phyloP scores from a whole-genome alignment of 1,140 invertebrate genomes.

The Grapholita molesta region DNA sequence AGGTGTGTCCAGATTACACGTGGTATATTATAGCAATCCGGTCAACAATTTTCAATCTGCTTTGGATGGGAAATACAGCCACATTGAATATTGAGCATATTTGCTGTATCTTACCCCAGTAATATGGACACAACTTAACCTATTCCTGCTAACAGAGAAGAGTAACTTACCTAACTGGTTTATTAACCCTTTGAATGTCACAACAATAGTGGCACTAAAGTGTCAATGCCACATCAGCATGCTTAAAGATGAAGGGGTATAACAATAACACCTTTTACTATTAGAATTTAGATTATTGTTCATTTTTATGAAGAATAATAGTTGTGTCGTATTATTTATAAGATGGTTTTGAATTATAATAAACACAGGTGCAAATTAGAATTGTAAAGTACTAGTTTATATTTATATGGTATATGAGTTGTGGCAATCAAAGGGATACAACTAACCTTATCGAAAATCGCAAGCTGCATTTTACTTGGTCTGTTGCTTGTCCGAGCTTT shows the following conservation, averaged over 20 bases:
- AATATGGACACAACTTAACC: no score
- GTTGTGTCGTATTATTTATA: not conserved
- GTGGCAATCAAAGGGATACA: slow-evolving; percentile 16
- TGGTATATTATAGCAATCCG: no score
- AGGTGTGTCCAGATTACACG: no score
- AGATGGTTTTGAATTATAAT: not conserved
- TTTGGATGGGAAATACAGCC: no score
- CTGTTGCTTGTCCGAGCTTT: slow-evolving; percentile 56
- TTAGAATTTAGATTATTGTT: not conserved
- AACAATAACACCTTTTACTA: not conserved
- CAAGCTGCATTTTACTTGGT: slow-evolving; percentile 69
- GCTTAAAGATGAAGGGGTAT: not conserved
- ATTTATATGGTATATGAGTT: not conserved
- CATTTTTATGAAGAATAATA: not conserved
- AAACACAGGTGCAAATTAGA: no score
- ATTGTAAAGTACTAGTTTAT: no score
- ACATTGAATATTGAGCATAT: no score
- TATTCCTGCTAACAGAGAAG: not conserved
- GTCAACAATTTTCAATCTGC: no score
- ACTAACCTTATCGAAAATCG: slow-evolving; percentile 46
- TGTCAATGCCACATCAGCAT: not conserved
- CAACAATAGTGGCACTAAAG: not conserved
- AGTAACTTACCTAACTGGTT: not conserved
- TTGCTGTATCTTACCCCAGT: no score
- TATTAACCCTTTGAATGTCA: not conserved